Percentiles rank a stretch among this genome's conserved stretches.
phyloP scores from a whole-genome alignment of 1,140 invertebrate species.

The Drosophila mauritiana region DNA sequence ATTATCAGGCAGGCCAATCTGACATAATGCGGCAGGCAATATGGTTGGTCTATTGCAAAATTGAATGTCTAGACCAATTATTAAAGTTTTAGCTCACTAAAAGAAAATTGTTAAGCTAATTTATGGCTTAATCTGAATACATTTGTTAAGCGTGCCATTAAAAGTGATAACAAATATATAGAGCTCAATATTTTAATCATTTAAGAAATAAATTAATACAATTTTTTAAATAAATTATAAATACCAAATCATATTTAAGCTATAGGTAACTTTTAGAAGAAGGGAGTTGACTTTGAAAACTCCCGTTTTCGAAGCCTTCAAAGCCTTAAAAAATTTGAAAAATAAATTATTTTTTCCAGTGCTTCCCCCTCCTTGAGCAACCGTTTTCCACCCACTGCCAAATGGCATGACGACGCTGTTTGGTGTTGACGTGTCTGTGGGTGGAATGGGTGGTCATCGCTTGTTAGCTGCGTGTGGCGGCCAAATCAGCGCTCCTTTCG shows the following conservation, averaged over 20 bases:
- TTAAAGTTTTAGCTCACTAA: background rate
- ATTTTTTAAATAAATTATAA: too few species aligned
- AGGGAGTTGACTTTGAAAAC: too few species aligned
- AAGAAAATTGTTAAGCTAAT: too few species aligned
- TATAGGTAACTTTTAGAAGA: too few species aligned
- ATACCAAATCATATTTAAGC: too few species aligned
- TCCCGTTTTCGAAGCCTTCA: background rate
- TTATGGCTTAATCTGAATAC: too few species aligned
- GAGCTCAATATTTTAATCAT: too few species aligned
- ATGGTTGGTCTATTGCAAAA: background rate
- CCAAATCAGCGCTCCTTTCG: slow-evolving; percentile 69
- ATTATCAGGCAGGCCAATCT: background rate
- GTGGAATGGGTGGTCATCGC: slow-evolving; percentile 33
- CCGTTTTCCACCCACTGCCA: slow-evolving; percentile 28
- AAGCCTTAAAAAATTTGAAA: background rate
- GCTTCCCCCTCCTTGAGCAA: background rate
- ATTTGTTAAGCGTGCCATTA: too few species aligned
- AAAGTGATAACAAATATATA: too few species aligned
- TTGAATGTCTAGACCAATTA: background rate
- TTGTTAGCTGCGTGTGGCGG: slow-evolving; percentile 63
- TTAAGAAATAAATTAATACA: too few species aligned
- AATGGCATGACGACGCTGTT: slow-evolving; percentile 73
- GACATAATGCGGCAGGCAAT: background rate
- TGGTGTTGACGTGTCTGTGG: slow-evolving; percentile 62
- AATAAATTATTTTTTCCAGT: background rate